phyloP scores from a whole-genome alignment of 2,797 vertebrate genomes.

The Lates japonicus region DNA sequence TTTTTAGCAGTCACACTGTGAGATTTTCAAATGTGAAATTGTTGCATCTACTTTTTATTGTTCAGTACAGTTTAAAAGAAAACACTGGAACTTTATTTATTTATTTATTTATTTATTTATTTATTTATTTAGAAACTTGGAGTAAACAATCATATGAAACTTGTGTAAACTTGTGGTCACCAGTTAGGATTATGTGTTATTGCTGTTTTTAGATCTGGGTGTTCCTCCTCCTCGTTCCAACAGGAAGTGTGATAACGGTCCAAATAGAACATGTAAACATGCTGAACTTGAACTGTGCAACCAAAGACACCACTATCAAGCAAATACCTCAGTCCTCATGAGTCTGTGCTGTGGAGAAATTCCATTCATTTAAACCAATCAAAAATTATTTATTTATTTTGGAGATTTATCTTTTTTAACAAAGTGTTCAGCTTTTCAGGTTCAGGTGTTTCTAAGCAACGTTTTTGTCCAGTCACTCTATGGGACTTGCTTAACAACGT shows the following conservation, averaged over 20 bases:
- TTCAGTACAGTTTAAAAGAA: not conserved
- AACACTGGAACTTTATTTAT: not conserved
- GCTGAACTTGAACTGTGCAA: constrained; percentile 27
- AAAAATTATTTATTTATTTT: not conserved
- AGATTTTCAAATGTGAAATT: constrained; percentile 2
- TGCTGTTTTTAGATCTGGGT: constrained; percentile 48
- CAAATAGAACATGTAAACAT: constrained; percentile 64
- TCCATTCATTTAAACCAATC: not conserved
- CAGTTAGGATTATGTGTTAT: not conserved
- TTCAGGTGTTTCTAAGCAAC: not conserved
- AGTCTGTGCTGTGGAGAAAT: not conserved
- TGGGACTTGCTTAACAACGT: not conserved
- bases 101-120: no score
- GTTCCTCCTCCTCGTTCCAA: constrained; percentile 60
- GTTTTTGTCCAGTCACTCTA: not conserved
- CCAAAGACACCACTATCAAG: not conserved
- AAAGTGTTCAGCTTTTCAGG: not conserved
- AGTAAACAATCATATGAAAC: not conserved
- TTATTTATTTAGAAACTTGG: no score
- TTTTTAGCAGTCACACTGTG: not conserved
- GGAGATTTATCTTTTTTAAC: not conserved
- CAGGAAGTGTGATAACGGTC: constrained; percentile 73
- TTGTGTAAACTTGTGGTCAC: constrained; percentile 11
- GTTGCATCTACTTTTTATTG: not conserved
- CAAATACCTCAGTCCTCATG: constrained; percentile 17